These are phyloP conservation scores for Peromyscus maniculatus DNA, from an alignment of 2,113 vertebrate species.

Conservation along the genomic window DNA sequence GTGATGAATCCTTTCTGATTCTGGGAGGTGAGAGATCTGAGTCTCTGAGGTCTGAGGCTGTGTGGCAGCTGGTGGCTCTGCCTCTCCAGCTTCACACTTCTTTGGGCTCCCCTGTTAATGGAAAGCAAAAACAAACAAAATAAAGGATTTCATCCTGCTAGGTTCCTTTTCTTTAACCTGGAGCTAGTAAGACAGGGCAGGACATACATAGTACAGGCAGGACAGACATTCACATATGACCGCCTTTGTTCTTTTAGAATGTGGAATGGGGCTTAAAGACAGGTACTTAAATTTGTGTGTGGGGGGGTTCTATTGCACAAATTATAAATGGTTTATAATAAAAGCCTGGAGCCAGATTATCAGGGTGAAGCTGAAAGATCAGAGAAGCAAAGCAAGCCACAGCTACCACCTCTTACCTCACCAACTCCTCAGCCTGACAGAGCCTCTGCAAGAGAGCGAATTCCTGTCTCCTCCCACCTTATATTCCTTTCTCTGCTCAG, in stretches of 20 bases:
- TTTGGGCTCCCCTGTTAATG: conserved; percentile 76
- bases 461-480: too few relatives aligned
- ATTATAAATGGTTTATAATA: too few relatives aligned
- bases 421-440: too few relatives aligned
- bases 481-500: too few relatives aligned
- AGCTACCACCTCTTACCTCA: too few relatives aligned
- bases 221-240: not conserved
- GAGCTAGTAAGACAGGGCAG: conserved; percentile 17
- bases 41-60: conserved; percentile 73
- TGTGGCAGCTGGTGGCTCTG: conserved; percentile 76
- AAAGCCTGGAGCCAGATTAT: too few relatives aligned
- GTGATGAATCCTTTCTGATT: conserved; percentile 76
- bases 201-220: not conserved
- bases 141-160: conserved; percentile 62
- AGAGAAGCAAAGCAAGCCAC: too few relatives aligned
- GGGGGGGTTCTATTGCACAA: too few relatives aligned
- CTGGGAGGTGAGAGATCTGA: conserved; percentile 73
- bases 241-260: conserved; percentile 38
- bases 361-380: too few relatives aligned
- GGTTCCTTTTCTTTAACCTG: conserved; percentile 49
- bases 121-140: conserved; percentile 71
- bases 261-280: conserved; percentile 35
- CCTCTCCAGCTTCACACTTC: conserved; percentile 80
- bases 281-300: not conserved
- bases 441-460: too few relatives aligned